Evolutionary conservation across 2,888 invertebrate genomes (phyloP), one percentile per base, ranked within the genome.

Genomic region (Hedychridium roseum): DNA sequence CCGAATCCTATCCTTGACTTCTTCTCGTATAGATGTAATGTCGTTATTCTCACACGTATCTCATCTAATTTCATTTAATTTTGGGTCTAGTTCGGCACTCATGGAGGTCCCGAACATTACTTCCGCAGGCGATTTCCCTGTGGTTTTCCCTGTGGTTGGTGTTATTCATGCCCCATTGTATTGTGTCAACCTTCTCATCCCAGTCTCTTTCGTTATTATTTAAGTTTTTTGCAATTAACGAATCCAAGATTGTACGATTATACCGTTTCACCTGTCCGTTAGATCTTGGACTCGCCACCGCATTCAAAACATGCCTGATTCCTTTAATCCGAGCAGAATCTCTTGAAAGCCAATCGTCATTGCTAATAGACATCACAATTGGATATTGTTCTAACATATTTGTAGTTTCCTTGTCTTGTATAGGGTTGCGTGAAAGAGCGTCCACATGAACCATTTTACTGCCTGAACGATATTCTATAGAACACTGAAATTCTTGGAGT

Each of bases 361-460:
- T 44, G 27, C 43, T 58, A 34, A 37, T 60, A 34, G 17, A 36
- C 9, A 54, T 55, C 49, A n/a, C n/a, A n/a, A n/a, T n/a, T n/a
- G n/a, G n/a, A n/a, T n/a, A n/a, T n/a, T n/a, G n/a, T n/a, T n/a
- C n/a, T n/a, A n/a, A n/a, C n/a, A n/a, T n/a, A n/a, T n/a, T n/a
- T n/a, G n/a, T n/a, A n/a, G n/a, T n/a, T n/a, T n/a, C n/a, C n/a
- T n/a, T n/a, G n/a, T n/a, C n/a, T n/a, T n/a, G n/a, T n/a, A 35
- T 27, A 15, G 56, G 55, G 42, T 57, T 63, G 2, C 60, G 21
- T 31, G 64, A 68, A 1, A 71, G 51, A 1, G 66, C 67, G 28
- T 71, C 69, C 1, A 66, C 67, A 35, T 71, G 72, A 1, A 52
- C 11, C 71, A 73, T 73, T 3, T 36, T 37, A 6, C 27, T 15